Percentiles rank a stretch among this genome's conserved stretches.
Conservation (phyloP, 1,140 invertebrate species). For the Drepana arcuata region DNA sequence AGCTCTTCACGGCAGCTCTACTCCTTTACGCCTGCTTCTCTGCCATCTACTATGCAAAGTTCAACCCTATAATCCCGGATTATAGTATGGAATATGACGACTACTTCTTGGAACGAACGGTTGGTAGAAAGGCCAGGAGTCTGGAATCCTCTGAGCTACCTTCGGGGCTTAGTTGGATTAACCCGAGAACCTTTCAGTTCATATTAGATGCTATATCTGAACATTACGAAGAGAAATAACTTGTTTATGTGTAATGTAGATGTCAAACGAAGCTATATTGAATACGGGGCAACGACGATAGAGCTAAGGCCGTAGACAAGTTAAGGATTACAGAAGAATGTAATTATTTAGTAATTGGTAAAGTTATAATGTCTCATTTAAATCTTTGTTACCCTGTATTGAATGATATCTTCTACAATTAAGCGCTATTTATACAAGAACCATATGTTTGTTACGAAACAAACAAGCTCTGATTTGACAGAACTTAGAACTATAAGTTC, state of each 20-base stretch:
- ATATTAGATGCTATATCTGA: conserved; percentile 61
- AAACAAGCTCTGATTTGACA: conserved; percentile 22
- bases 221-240: conserved; percentile 39
- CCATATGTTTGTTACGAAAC: conserved; percentile 3
- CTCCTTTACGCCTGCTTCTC: conserved; percentile 87
- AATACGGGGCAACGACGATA: conserved; percentile 36
- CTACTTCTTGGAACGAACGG: conserved; percentile 74
- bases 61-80: conserved; percentile 82
- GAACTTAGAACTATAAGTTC: conserved; percentile 18
- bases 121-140: conserved; percentile 61
- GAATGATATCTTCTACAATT: not conserved
- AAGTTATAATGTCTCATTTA: too few species aligned
- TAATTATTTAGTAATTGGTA: too few species aligned
- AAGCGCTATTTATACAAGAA: not conserved
- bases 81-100: conserved; percentile 80
- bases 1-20: conserved; percentile 83
- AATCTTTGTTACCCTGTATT: conserved; percentile 36
- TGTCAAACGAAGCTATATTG: conserved; percentile 6
- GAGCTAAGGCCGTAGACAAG: too few species aligned
- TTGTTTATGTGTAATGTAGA: conserved; percentile 4
- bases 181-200: conserved; percentile 55
- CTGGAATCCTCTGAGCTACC: conserved; percentile 42
- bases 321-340: too few species aligned
- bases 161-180: conserved; percentile 62
- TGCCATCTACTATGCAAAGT: conserved; percentile 88